These are phyloP conservation scores for Malacoctenus gilli DNA, from an alignment of 2,797 vertebrate species.

Conservation along the genomic window DNA sequence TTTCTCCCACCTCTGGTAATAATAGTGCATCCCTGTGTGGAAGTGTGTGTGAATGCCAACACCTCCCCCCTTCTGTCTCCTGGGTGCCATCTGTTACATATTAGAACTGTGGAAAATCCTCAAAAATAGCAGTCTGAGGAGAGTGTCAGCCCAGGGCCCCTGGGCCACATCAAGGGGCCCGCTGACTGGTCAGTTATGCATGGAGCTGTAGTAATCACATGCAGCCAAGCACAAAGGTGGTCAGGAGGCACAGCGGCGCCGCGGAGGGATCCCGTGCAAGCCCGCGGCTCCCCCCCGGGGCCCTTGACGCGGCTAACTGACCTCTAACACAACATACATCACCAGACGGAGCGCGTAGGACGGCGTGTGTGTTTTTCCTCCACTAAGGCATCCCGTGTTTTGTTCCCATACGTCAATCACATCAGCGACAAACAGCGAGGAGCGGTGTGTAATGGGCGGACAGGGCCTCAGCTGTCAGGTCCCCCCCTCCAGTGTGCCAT, in stretches of 20 bases:
- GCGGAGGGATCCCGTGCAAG: conserved; percentile 13
- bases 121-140: not conserved
- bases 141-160: conserved; percentile 4
- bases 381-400: conserved; percentile 15
- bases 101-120: not conserved
- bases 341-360: not conserved
- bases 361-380: not conserved
- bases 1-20: too few relatives aligned
- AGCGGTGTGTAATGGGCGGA: conserved; percentile 5
- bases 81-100: not conserved
- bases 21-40: too few relatives aligned
- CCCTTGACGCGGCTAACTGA: conserved; percentile 24
- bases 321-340: conserved; percentile 35
- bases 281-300: conserved; percentile 41
- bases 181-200: conserved; percentile 30
- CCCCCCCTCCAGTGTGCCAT: conserved; percentile 58
- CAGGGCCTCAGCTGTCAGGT: conserved; percentile 57
- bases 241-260: not conserved
- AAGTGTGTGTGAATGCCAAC: too few relatives aligned
- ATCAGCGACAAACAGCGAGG: conserved; percentile 30
- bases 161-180: conserved; percentile 28
- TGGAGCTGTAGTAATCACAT: conserved; percentile 15
- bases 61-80: not conserved
- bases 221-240: not conserved
- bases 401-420: conserved; percentile 14